Percentiles rank a stretch among this genome's conserved stretches.
Evolutionary conservation across 1,140 invertebrate genomes (phyloP).

Genomic region (Heterodera schachtii): DNA sequence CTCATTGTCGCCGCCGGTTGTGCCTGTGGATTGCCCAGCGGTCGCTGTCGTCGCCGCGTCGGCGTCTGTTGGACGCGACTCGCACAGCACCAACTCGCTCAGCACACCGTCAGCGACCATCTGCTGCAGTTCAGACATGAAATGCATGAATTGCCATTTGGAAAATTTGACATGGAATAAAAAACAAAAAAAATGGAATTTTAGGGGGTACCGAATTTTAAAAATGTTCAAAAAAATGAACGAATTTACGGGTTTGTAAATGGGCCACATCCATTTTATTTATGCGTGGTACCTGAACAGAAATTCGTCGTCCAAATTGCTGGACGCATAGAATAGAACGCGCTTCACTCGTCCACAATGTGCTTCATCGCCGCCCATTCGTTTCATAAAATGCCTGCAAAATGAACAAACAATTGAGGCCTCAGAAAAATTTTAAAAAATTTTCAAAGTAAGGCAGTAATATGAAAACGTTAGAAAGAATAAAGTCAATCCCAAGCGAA

Average conservation of each 20-base stretch:
- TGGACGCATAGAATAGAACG: constrained; percentile 68
- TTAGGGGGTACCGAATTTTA: too few species aligned
- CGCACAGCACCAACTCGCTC: constrained; percentile 65
- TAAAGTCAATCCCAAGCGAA: too few species aligned
- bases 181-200: too few species aligned
- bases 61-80: constrained; percentile 61
- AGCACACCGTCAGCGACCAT: constrained; percentile 60
- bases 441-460: too few species aligned
- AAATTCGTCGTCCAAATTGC: constrained; percentile 67
- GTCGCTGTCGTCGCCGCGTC: background rate
- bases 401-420: background rate
- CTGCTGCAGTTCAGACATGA: constrained; percentile 65
- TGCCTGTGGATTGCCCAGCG: too few species aligned
- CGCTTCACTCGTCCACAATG: constrained; percentile 21
- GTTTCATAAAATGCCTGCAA: background rate
- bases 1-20: too few species aligned
- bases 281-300: constrained; percentile 63
- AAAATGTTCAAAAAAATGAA: too few species aligned
- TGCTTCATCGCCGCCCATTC: background rate
- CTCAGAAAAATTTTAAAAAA: too few species aligned
- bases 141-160: constrained; percentile 28
- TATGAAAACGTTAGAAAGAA: too few species aligned
- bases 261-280: background rate
- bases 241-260: too few species aligned
- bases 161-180: too few species aligned